Percentiles rank a stretch among this genome's conserved stretches.
phyloP scores from a whole-genome alignment of 2,888 invertebrate species.

The Gymnoscelis rufifasciata region DNA sequence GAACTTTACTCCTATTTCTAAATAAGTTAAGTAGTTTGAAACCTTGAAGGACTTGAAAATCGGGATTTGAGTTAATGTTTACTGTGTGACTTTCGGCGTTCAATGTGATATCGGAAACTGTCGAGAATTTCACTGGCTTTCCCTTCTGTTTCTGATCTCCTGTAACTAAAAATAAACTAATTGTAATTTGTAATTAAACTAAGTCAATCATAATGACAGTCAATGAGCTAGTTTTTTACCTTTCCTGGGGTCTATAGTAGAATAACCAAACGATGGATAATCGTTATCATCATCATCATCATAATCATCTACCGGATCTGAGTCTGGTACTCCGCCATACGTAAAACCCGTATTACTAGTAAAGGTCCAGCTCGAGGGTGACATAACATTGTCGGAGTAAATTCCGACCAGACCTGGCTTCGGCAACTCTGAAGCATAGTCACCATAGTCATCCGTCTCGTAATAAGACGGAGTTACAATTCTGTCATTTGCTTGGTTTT shows the following conservation, averaged over 20 bases:
- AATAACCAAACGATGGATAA: constrained; percentile 47
- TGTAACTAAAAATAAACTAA: constrained; percentile 8
- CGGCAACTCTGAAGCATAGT: constrained; percentile 59
- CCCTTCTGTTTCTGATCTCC: constrained; percentile 21
- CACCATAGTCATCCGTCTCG: constrained; percentile 45
- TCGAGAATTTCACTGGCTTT: constrained; percentile 43
- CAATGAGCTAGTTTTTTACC: constrained; percentile 37
- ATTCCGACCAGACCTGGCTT: constrained; percentile 61
- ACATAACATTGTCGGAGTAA: constrained; percentile 53
- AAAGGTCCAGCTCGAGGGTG: constrained; percentile 41
- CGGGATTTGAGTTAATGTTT: constrained; percentile 58
- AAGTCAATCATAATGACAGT: background rate
- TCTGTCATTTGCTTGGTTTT: constrained; percentile 27
- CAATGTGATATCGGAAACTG: constrained; percentile 32
- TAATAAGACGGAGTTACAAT: constrained; percentile 29
- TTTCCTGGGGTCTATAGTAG: constrained; percentile 60
- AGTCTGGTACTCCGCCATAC: constrained; percentile 31
- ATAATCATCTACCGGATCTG: constrained; percentile 31
- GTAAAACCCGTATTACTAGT: constrained; percentile 33
- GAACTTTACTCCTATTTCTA: constrained; percentile 43
- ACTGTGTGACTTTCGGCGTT: constrained; percentile 52
- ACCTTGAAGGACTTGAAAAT: constrained; percentile 63
- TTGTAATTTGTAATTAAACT: background rate
- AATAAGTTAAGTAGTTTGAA: constrained; percentile 63
- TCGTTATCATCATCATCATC: constrained; percentile 43